These are phyloP conservation scores for Ceuthmochares aereus DNA, from an alignment of 2,113 vertebrate genomes.

Conservation along the genomic window DNA sequence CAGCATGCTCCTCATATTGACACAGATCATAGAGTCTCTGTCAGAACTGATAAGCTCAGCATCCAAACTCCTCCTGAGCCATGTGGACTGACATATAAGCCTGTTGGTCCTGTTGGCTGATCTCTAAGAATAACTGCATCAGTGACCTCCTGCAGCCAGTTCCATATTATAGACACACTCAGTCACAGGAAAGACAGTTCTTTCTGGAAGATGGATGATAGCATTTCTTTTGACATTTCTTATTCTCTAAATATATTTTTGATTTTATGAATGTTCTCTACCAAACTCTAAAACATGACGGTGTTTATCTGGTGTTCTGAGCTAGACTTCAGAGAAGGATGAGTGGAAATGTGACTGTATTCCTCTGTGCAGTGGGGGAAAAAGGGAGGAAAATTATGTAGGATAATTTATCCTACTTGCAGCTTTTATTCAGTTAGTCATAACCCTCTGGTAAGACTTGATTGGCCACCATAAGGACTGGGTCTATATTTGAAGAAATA, in stretches of 20 bases:
- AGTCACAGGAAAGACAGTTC: not conserved
- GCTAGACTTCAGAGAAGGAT: not conserved
- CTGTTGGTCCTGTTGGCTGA: conserved; percentile 29
- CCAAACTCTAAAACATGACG: not conserved
- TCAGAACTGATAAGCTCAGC: conserved; percentile 58
- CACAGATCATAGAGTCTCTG: conserved; percentile 63
- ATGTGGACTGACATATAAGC: conserved; percentile 21
- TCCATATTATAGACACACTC: not conserved
- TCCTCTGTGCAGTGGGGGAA: not conserved
- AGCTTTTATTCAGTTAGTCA: not conserved
- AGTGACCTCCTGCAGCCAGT: not conserved
- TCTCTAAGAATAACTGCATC: conserved; percentile 38
- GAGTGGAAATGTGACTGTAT: not conserved
- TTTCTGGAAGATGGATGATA: not conserved
- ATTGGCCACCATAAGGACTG: not conserved
- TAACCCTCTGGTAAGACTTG: not conserved
- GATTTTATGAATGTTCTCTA: not conserved
- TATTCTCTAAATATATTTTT: not conserved
- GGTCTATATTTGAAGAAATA: not conserved
- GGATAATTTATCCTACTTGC: not conserved
- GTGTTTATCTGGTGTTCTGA: not conserved
- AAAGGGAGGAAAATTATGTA: not conserved
- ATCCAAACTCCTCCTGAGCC: conserved; percentile 26
- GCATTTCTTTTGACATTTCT: not conserved
- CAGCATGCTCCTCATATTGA: conserved; percentile 5